Base-by-base conservation (phyloP, 2,113 vertebrate species). In the Caranx ignobilis region DNA sequence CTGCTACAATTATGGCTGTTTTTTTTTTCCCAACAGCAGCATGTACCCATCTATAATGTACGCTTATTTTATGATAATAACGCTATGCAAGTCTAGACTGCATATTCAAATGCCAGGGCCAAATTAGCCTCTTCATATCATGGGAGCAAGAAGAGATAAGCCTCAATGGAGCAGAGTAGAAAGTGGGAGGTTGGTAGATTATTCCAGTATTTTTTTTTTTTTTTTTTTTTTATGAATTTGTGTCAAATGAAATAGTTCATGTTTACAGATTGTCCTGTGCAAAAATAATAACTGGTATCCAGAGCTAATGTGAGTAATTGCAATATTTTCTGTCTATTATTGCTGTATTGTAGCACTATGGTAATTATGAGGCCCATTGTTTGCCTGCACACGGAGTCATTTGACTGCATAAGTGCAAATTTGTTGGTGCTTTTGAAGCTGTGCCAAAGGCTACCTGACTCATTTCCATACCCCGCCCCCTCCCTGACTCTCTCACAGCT, bases 341-440 rank as follows among this genome's bases (percentile, higher is more conserved):
- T 3, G 13, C 45, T 35, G 54, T n/a, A 65, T 83, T 76, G 74
- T 57, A 67, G 39, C 26, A 31, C 9, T 26, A 13, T 18, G 11
- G 81, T 70, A 66, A 89, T 87, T 84, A 78, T n/a, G 43, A 69
- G 54, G 21, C 7, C 54, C 54, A 62, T 87, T 85, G 81, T 86
- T 85, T 68, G 71, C 61, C 35, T 45, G 11, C 6, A 45, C 13
- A 13, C 61, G 31, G 18, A 75, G 11, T 41, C 75, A 71, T 80
- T 81, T 77, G 64, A 76, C 43, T 77, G 39, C 73, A 48, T 19
- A 48, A 75, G 70, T 37, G 26, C 54, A 67, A 15, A 56, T 83
- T 61, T 72, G n/a, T 21, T 26, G 50, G 50, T 11, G 31, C 47
- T 52, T 64, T 59, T 82, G 84, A 79, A 73, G 70, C 43, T 6